phyloP scores from a whole-genome alignment of 1,140 invertebrate species.

The Trichonephila clavata region DNA sequence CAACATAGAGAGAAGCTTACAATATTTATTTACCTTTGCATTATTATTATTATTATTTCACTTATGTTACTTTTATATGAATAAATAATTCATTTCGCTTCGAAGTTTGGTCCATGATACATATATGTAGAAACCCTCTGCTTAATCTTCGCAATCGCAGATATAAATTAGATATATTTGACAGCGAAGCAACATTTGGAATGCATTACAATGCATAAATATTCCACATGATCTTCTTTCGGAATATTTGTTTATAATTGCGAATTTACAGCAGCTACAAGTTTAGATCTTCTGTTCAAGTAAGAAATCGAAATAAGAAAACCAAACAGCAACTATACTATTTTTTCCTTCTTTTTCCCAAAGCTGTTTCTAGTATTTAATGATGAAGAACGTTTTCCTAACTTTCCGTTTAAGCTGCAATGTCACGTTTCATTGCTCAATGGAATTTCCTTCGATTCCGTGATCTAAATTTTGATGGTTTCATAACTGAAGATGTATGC shows the following conservation, averaged over 20 bases:
- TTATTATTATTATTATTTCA: no score
- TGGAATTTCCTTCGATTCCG: slow-evolving; percentile 63
- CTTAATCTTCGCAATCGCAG: no score
- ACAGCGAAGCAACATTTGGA: no score
- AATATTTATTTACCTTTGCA: no score
- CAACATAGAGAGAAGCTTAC: no score
- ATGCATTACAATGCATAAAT: no score
- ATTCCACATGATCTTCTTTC: no score
- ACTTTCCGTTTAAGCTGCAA: slow-evolving; percentile 43
- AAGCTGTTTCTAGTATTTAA: slow-evolving; percentile 47
- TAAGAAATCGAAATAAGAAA: slow-evolving; percentile 2
- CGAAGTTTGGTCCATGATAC: no score
- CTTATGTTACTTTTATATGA: no score
- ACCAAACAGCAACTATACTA: slow-evolving; percentile 7
- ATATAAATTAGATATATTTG: no score
- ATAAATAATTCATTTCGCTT: no score
- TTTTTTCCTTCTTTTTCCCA: slow-evolving; percentile 34
- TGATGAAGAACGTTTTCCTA: slow-evolving; percentile 58
- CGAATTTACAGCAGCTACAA: background rate
- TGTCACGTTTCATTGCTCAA: slow-evolving; percentile 70
- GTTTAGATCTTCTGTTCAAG: background rate
- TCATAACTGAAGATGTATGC: slow-evolving; percentile 41
- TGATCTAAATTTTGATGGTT: slow-evolving; percentile 70
- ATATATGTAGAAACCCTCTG: no score
- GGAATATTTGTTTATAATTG: background rate